Percentiles rank a stretch among this genome's conserved stretches.
phyloP scores from a whole-genome alignment of 92 coral and sea anemone genomes.

The Porites lobata region DNA sequence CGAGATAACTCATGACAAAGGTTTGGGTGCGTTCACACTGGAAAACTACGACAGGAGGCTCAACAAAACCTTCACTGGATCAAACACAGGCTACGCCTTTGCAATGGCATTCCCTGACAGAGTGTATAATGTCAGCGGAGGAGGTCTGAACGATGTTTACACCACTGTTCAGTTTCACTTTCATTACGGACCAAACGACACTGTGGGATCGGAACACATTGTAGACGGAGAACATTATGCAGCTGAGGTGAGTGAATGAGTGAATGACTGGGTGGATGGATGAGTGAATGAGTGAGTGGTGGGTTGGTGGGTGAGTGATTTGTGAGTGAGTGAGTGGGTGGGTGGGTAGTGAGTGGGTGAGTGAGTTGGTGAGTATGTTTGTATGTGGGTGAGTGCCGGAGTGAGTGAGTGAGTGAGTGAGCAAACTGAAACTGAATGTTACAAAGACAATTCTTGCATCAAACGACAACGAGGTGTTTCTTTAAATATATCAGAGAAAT shows the following conservation, averaged over 20 bases:
- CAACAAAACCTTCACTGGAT: neutral
- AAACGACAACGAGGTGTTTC: too few species aligned
- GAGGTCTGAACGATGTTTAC: conserved; percentile 66
- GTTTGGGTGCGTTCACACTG: conserved; percentile 36
- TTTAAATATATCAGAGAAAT: too few species aligned
- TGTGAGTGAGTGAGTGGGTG: neutral
- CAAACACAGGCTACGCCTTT: conserved; percentile 61
- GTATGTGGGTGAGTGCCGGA: neutral
- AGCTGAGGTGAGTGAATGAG: conserved; percentile 66
- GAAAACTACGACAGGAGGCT: conserved; percentile 20
- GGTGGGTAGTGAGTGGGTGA: neutral
- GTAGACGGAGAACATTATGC: conserved; percentile 64
- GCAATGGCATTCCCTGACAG: neutral
- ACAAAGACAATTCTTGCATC: too few species aligned
- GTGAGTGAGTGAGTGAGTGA: too few species aligned
- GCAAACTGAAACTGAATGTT: too few species aligned
- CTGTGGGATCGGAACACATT: conserved; percentile 77
- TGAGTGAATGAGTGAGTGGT: neutral
- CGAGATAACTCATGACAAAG: conserved; percentile 3
- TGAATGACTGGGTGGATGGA: too few species aligned
- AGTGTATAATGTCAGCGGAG: conserved; percentile 54
- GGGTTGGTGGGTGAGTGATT: neutral
- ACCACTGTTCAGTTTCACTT: conserved; percentile 55
- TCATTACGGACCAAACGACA: conserved; percentile 67
- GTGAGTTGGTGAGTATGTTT: conserved; percentile 49